These are phyloP conservation scores for Onthophagus taurus DNA, from an alignment of 1,140 invertebrate genomes.

Conservation along the genomic window DNA sequence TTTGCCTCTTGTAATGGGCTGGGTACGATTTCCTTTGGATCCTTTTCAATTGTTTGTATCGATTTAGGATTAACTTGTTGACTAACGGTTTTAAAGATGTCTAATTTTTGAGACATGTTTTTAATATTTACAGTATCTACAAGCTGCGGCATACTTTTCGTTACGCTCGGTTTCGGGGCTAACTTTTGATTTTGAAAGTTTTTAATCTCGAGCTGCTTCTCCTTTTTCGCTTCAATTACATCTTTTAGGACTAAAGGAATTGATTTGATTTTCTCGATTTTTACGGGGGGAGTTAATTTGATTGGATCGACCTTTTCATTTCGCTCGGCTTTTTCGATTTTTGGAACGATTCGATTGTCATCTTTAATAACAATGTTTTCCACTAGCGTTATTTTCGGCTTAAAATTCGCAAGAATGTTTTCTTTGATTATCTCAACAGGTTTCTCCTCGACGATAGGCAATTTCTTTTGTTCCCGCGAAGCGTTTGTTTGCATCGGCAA, in stretches of 20 bases:
- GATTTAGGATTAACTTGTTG: constrained; percentile 41
- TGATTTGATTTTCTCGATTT: neutral
- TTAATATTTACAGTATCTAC: constrained; percentile 39
- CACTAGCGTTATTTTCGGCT: constrained; percentile 37
- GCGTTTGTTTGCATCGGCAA: constrained; percentile 54
- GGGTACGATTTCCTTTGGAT: too few relatives aligned
- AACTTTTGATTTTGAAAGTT: too few relatives aligned
- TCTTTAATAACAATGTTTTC: constrained; percentile 29
- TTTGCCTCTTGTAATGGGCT: too few relatives aligned
- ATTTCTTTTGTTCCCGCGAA: constrained; percentile 27
- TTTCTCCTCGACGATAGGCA: constrained; percentile 34
- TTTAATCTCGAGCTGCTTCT: too few relatives aligned
- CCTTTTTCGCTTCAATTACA: too few relatives aligned
- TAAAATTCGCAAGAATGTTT: constrained; percentile 29
- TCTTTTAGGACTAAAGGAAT: too few relatives aligned
- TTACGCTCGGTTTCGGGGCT: constrained; percentile 8
- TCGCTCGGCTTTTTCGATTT: constrained; percentile 33
- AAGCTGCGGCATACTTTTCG: constrained; percentile 33
- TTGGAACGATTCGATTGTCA: constrained; percentile 43
- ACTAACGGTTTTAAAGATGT: constrained; percentile 43
- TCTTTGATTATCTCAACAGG: constrained; percentile 4
- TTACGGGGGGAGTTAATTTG: constrained; percentile 1
- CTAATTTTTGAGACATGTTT: constrained; percentile 14
- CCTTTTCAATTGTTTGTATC: too few relatives aligned
- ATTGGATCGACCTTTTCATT: constrained; percentile 3